phyloP scores from a whole-genome alignment of 2,888 invertebrate species.

The Protonemura montana region DNA sequence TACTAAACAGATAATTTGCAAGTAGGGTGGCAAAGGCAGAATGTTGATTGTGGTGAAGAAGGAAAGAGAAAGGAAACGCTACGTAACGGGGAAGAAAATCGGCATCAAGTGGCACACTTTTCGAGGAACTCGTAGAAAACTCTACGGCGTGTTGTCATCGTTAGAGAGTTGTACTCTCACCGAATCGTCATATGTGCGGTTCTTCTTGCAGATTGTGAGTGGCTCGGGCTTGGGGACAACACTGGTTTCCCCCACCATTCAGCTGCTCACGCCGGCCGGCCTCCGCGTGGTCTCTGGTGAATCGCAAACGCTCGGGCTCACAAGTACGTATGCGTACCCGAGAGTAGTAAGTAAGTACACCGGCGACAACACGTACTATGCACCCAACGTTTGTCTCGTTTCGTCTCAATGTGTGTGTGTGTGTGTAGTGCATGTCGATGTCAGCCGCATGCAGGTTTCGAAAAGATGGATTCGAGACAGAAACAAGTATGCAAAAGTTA shows the following conservation, averaged over 20 bases:
- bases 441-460: conserved; percentile 34
- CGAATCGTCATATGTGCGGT: no score
- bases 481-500: no score
- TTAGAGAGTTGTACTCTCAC: no score
- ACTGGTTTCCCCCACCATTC: conserved; percentile 62
- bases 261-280: conserved; percentile 60
- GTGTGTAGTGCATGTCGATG: conserved; percentile 13
- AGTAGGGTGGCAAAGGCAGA: no score
- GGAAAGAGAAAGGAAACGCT: no score
- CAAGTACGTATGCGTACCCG: conserved; percentile 44
- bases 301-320: conserved; percentile 57
- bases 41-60: no score
- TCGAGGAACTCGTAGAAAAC: no score
- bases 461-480: no score
- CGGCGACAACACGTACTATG: conserved; percentile 49
- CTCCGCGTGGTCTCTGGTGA: conserved; percentile 55
- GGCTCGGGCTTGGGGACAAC: conserved; percentile 59
- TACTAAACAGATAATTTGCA: no score
- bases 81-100: no score
- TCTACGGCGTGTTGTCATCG: no score
- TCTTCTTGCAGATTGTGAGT: conserved; percentile 59
- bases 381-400: conserved; percentile 54
- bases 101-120: no score
- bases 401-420: neutral
- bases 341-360: conserved; percentile 26